Evolutionary conservation across 1,140 invertebrate genomes (phyloP).

Genomic region (Sinonovacula constricta): DNA sequence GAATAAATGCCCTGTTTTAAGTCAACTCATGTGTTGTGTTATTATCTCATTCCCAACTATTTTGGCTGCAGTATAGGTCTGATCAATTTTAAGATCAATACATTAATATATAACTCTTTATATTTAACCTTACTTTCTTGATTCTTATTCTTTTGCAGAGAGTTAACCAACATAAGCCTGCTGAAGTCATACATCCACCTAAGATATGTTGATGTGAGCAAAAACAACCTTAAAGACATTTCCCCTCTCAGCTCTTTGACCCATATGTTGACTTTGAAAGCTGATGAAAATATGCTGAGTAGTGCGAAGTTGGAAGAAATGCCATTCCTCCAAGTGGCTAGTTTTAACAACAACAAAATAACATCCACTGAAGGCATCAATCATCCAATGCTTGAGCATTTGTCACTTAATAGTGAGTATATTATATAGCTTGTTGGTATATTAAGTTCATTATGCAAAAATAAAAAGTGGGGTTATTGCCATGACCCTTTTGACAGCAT

Average conservation of each 20-base stretch:
- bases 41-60: too few species aligned
- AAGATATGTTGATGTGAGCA: constrained; percentile 76
- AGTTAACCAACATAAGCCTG: constrained; percentile 74
- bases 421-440: too few species aligned
- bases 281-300: constrained; percentile 74
- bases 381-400: constrained; percentile 77
- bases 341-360: constrained; percentile 77
- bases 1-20: too few species aligned
- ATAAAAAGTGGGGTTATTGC: too few species aligned
- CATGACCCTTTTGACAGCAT: not conserved
- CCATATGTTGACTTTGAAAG: constrained; percentile 77
- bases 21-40: too few species aligned
- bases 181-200: constrained; percentile 76
- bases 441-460: not conserved
- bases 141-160: constrained; percentile 65
- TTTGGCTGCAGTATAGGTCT: too few species aligned
- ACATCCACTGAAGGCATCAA: constrained; percentile 74
- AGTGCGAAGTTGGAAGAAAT: constrained; percentile 75
- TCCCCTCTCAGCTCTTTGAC: constrained; percentile 74
- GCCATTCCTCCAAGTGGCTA: constrained; percentile 77
- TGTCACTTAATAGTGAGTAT: constrained; percentile 76
- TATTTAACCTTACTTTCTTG: too few species aligned
- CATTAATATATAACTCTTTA: too few species aligned
- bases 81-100: too few species aligned
- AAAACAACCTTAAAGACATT: constrained; percentile 76